Base-by-base conservation (phyloP, 1,140 invertebrate species). In the Drosophila baimaii region DNA sequence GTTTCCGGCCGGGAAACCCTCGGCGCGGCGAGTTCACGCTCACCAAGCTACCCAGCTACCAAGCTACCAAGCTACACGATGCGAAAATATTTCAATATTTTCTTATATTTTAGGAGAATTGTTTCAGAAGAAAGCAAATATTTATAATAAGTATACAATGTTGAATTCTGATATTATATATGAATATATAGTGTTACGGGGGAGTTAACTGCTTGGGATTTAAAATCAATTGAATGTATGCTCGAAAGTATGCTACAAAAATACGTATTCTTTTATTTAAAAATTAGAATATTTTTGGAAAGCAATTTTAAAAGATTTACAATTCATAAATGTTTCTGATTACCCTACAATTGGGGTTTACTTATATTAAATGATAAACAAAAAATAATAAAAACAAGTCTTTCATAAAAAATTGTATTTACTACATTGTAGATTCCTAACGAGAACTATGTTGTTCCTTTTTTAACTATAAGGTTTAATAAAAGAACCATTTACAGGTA, bases 1-100 rank as follows among this genome's bases (percentile, higher is more conserved):
- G 66, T 71, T 71, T 71, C 69, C 69, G 69, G 68, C 68, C 65
- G 68, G 68, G 65, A 71, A 71, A 58, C 68, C 68, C 65, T 69
- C 51, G 19, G 19, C 2, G 31, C 65, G 35, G 7, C 37, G 37
- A 33, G 62, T 58, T 43, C 25, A 31, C 54, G 52, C 61, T 64
- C 27, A 27, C 29, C 21, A 51, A 51, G 12, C 10, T 66, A 5
- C 49, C 27, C 35, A n/a, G 49, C 49, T 10, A 43, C 31, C 13
- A 56, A n/a, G n/a, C n/a, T n/a, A n/a, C n/a, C n/a, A n/a, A n/a
- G 27, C 51, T 54, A 17, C 25, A 39, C 12, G 6, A 9, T 1
- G 13, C 13, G 2, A 51, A 59, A 17, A 33, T 49, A 8, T 23
- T 29, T 1, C 4, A 9, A 9, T 15, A 15, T 15, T 1, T 9